A percentile compares a stretch with the other conserved stretches of the same genome.
phyloP scores from a whole-genome alignment of 1,140 invertebrate species.

The Zaprionus vittiger region DNA sequence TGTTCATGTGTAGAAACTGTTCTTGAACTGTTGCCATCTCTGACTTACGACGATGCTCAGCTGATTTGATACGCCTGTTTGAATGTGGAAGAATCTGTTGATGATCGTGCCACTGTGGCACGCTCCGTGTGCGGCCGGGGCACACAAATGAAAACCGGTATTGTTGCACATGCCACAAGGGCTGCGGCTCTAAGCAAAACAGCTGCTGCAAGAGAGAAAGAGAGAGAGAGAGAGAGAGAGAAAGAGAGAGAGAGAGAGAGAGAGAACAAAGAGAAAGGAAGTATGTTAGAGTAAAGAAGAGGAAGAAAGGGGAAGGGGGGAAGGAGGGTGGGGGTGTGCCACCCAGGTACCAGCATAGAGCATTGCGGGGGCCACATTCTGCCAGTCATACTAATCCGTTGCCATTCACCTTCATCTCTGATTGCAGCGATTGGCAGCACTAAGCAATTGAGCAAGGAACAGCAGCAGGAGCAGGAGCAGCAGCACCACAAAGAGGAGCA shows the following conservation, averaged over 20 bases:
- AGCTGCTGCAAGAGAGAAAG: not conserved
- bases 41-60: not conserved
- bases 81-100: not conserved
- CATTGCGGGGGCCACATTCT: not conserved
- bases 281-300: not conserved
- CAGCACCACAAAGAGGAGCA: not conserved
- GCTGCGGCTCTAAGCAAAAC: constrained; percentile 2
- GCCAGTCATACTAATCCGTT: constrained; percentile 24
- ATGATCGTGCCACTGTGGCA: constrained; percentile 34
- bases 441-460: constrained; percentile 1
- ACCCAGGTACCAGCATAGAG: not conserved
- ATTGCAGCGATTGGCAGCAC: constrained; percentile 35
- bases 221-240: not conserved
- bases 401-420: constrained; percentile 4
- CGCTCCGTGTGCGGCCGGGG: constrained; percentile 20
- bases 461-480: not conserved
- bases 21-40: not conserved
- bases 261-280: not conserved
- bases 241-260: not conserved
- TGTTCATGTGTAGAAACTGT: too few relatives aligned
- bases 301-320: not conserved
- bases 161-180: constrained; percentile 21
- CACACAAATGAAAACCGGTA: constrained; percentile 31
- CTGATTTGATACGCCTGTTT: not conserved
- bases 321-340: not conserved